Base-by-base conservation (phyloP, 2,888 invertebrate genomes). In the Selenia dentaria region DNA sequence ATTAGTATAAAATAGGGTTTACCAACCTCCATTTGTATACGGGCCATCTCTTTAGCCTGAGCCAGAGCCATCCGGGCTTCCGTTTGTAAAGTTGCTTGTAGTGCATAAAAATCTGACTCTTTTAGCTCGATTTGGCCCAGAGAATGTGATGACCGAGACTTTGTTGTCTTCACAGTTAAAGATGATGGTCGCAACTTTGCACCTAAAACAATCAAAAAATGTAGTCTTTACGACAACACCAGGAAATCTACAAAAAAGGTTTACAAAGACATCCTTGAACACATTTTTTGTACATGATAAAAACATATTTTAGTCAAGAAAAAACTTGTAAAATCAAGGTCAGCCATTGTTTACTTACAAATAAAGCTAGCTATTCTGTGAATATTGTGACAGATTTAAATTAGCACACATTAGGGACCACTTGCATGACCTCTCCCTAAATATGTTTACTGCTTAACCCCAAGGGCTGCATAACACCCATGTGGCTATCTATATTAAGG, bases 41-140 rank as follows among this genome's bases (percentile, higher is more conserved):
- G 94, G 20, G 97, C 97, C 94, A 97, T 95, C 81, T 97, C 96
- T 77, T 97, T 97, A 13, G 97, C 97, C 83, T 97, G 96, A 0
- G 96, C 95, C 50, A 97, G 87, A 3, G 97, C 97, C 92, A 96
- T 94, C 66, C 96, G 91, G 2, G 97, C 97, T 80, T 97, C 97
- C 31, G 96, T 95, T 79, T 97, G 96, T 42, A 97, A 90, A 60
- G 96, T 93, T 5, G 96, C 95, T 83, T 96, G 96, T 48, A 95
- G 92, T 11, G 95, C 94, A 76, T 95, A 95, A 79, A 96, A 96
- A 79, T 96, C 96, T 27, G 94, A 94, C 70, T 95, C 95, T 41
- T 83, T 89, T 13, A 88, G 57, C 54, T 87, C 87, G 65, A 86
- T 83, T 18, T 85, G 82, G 9, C 79, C 78, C 53, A 90, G 62